Percentiles rank a stretch among this genome's conserved stretches.
Conservation (phyloP, 2,113 vertebrate species). For the Nymphicus hollandicus region DNA sequence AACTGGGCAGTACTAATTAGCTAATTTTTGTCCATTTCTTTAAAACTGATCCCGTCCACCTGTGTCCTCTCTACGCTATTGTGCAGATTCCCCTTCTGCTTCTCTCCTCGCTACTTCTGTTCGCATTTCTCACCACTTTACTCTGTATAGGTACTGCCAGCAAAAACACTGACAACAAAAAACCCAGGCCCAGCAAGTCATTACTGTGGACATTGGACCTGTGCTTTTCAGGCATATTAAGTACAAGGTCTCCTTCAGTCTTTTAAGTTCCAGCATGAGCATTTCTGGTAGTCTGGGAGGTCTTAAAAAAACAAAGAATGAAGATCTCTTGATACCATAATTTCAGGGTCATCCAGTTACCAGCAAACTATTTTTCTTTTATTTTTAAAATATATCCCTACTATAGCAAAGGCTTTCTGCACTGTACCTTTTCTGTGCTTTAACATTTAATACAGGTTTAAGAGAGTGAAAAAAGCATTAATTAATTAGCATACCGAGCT, state of each 20-base stretch:
- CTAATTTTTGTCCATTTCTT: not conserved
- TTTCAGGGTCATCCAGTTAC: not conserved
- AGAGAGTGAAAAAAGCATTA: conserved; percentile 12
- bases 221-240: not conserved
- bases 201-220: not conserved
- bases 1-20: not conserved
- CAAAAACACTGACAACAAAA: fast-evolving
- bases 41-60: not conserved
- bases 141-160: not conserved
- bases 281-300: not conserved
- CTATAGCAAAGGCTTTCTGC: not conserved
- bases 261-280: not conserved
- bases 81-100: not conserved
- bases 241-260: not conserved
- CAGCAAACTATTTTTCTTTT: not conserved
- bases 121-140: not conserved
- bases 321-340: not conserved
- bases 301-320: not conserved
- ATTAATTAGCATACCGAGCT: conserved; percentile 26
- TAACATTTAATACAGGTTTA: conserved; percentile 4
- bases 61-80: not conserved
- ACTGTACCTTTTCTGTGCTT: not conserved
- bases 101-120: not conserved
- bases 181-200: not conserved
- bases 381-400: not conserved